Base-by-base conservation (phyloP, 2,888 invertebrate genomes). In the Volucella bombylans region DNA sequence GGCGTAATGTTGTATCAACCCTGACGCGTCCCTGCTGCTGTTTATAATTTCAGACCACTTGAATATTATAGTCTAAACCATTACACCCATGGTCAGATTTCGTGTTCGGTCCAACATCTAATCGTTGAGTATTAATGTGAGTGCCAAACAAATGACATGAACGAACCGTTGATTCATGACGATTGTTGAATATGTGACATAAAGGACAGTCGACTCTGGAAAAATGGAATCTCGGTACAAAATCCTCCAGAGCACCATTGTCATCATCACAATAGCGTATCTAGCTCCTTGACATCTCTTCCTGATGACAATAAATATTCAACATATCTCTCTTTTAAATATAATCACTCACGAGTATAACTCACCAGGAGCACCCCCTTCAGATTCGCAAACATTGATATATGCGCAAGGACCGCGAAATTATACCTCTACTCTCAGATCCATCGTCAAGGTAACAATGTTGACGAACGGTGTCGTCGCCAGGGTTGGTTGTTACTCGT, bases 261-360 rank as follows among this genome's bases (percentile, higher is more conserved):
- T 49, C 15, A 38, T 2, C 23, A 23, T 59, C 12, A 59, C 18
- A 45, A 59, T 43, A 59, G 43, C 59, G 41, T 43, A 59, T 43
- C 49, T 31, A 31, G 50, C 67, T 45, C 67, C 67, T 68, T 54
- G 65, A 43, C 52, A 55, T 55, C 45, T 43, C 8, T 14, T 11
- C 67, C 12, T 43, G 67, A 68, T 61, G 68, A 68, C 55, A 69
- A 69, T 77, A 71, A 78, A 71, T 78, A 77, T 78, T 71, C 77
- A 69, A 71, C 71, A 55, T 64, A 71, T 50, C 71, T 31, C 59
- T 62, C 61, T 61, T 69, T 78, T 47, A 78, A 71, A 71, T 69
- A 64, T 49, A 71, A 78, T 71, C 64, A 64, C 41, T 12, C 31
- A 38, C 49, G 62, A 78, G 38, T 71, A 41, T 69, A 69, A 71